Conservation (phyloP, 2,113 vertebrate genomes). For the Leucosticte australis region DNA sequence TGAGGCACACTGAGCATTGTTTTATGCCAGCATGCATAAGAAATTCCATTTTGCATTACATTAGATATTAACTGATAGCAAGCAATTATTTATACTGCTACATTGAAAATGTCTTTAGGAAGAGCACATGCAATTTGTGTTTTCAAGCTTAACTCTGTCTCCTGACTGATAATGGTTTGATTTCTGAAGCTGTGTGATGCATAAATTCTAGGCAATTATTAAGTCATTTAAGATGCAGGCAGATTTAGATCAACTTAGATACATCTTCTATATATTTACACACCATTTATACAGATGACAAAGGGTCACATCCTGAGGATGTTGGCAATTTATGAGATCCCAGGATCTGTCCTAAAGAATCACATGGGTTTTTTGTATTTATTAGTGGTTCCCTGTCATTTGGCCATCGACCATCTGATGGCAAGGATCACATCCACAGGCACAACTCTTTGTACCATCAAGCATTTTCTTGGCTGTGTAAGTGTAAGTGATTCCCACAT, state of each 20-base stretch:
- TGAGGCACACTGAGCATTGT: background rate
- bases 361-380: background rate
- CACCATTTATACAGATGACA: background rate
- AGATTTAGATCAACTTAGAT: background rate
- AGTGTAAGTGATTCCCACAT: background rate
- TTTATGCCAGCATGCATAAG: background rate
- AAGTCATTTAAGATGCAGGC: background rate
- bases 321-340: background rate
- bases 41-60: background rate
- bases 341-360: background rate
- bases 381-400: background rate
- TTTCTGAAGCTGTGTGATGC: background rate
- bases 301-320: background rate
- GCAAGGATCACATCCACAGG: background rate
- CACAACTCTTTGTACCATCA: accelerated
- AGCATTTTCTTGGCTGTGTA: background rate
- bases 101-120: background rate
- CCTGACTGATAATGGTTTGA: background rate
- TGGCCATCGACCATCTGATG: accelerated
- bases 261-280: background rate
- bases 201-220: background rate
- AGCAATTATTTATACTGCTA: background rate
- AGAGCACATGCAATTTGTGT: background rate
- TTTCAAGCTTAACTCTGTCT: background rate
- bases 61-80: background rate